Base-by-base conservation (phyloP, 2,113 vertebrate species). In the Phasianus colchicus region DNA sequence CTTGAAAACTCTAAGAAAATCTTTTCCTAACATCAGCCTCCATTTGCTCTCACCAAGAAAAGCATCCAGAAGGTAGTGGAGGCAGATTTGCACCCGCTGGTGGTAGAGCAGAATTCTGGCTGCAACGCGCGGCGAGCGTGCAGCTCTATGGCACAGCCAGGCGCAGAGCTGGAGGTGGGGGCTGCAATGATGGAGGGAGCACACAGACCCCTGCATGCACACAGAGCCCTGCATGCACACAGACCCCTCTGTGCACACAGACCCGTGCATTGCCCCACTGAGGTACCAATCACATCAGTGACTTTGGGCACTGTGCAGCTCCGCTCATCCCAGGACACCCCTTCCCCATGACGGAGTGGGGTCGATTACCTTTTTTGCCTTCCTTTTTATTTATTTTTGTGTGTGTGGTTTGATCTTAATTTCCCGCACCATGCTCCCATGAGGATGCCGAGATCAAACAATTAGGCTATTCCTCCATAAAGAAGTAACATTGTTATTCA, bases 401-500 rank as follows among this genome's bases (percentile, higher is more conserved):
- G 11, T 13, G 11, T 72, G 83, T 73, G 65, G 90, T 87, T 93
- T 94, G 92, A 82, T 95, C 92, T 93, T 90, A 87, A 87, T 91
- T 90, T 79, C 83, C 89, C 72, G 78, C 71, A 40, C 66, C 70
- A 80, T 84, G 75, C 72, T 74, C 97, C 92, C 93, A 16, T 63
- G 95, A 92, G 82, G 89, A 93, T 20, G 88, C 92, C 72, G 67
- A 96, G 92, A 94, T 85, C 84, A 96, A 93, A 97, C 91, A 89
- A 96, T 93, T 91, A 88, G 90, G 88, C 83, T 87, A 43, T 78
- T 90, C 79, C 48, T 88, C 6, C 42, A 94, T 95, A 90, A 96
- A 96, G 89, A 93, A 92, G 95, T 83, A 91, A 86, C 75, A 83
- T 91, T 88, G 96, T 96, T 92, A 91, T 94, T 92, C 93, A 92